Evolutionary conservation across 1,140 invertebrate species (phyloP).

Genomic region (Halesus radiatus): DNA sequence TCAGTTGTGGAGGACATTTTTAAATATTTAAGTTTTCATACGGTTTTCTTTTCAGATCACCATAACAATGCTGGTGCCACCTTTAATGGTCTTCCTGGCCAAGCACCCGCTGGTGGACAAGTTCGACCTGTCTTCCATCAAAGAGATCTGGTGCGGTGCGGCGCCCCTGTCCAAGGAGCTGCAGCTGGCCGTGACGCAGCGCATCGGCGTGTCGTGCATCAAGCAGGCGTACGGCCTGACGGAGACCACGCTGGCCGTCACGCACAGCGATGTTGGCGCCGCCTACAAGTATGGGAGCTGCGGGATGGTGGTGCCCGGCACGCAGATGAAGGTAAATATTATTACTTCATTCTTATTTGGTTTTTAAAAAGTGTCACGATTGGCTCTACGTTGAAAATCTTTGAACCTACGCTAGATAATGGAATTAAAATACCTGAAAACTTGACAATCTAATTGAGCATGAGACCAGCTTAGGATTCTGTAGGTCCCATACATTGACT

Average conservation of each 20-base stretch:
- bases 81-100: conserved; percentile 75
- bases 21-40: too few species aligned
- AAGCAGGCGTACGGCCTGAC: conserved; percentile 81
- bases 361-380: too few species aligned
- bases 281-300: conserved; percentile 17
- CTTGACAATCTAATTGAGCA: too few species aligned
- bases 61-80: conserved; percentile 74
- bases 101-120: conserved; percentile 75
- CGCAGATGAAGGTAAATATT: conserved; percentile 13
- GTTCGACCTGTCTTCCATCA: conserved; percentile 74
- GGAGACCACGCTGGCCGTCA: conserved; percentile 72
- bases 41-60: conserved; percentile 69
- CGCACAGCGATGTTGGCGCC: not conserved
- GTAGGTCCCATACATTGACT: too few species aligned
- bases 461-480: too few species aligned
- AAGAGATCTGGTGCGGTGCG: conserved; percentile 73
- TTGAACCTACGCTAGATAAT: too few species aligned
- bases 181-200: conserved; percentile 64
- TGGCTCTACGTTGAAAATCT: too few species aligned
- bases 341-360: too few species aligned
- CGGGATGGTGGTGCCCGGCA: conserved; percentile 49
- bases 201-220: conserved; percentile 69
- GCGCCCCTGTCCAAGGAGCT: conserved; percentile 70
- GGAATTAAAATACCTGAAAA: too few species aligned
- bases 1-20: too few species aligned